These are phyloP conservation scores for Drosophila tanythrix DNA, from an alignment of 2,888 invertebrate species.

Conservation along the genomic window DNA sequence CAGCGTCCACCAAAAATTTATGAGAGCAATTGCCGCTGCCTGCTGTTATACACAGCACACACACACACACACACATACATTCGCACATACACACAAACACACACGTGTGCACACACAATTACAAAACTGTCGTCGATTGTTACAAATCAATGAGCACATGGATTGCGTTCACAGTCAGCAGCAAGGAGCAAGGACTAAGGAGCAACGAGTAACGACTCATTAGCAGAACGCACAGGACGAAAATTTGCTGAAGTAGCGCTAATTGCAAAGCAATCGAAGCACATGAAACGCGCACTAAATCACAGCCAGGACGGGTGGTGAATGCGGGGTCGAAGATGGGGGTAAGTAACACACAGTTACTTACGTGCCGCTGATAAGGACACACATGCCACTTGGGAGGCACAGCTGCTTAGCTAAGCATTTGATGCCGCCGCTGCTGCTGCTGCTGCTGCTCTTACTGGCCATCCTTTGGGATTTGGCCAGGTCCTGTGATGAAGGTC, in stretches of 20 bases:
- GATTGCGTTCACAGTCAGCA: constrained; percentile 25
- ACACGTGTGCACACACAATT: constrained; percentile 39
- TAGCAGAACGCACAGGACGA: constrained; percentile 29
- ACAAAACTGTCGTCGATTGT: constrained; percentile 66
- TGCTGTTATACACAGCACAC: neutral
- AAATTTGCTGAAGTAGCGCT: constrained; percentile 76
- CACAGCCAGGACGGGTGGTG: constrained; percentile 41
- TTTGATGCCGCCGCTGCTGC: constrained; percentile 18
- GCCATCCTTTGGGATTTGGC: constrained; percentile 51
- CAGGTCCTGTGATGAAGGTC: constrained; percentile 66
- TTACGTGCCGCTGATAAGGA: constrained; percentile 25
- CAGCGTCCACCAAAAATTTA: constrained; percentile 58
- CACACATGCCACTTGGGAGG: constrained; percentile 29
- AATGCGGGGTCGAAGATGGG: neutral
- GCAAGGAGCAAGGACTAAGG: neutral
- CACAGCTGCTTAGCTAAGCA: constrained; percentile 52
- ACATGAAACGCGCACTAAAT: constrained; percentile 67
- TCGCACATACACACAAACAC: constrained; percentile 27
- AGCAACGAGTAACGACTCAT: constrained; percentile 46
- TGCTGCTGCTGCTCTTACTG: constrained; percentile 6
- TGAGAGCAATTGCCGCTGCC: constrained; percentile 38
- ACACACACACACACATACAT: constrained; percentile 2
- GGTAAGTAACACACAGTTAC: constrained; percentile 22
- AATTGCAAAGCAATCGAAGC: constrained; percentile 75
- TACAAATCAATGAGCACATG: constrained; percentile 52